Evolutionary conservation across 2,113 vertebrate genomes (phyloP).

Genomic region (Lophotis ruficrista): DNA sequence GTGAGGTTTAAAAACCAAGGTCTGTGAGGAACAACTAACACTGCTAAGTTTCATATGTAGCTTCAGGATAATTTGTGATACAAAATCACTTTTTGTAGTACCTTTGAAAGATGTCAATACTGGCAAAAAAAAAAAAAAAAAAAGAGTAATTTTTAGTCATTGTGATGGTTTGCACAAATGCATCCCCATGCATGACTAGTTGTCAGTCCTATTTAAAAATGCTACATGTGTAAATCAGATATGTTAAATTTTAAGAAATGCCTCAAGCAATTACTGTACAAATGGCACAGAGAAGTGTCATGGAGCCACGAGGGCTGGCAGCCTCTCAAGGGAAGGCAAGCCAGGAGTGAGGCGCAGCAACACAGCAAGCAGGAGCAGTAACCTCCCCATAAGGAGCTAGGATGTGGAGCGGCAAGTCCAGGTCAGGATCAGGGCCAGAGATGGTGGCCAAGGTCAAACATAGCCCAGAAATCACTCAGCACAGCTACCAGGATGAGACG

Average conservation of each 20-base stretch:
- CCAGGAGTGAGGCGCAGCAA: accelerated
- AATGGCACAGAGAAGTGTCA: neutral
- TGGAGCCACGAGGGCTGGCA: neutral
- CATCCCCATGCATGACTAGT: neutral
- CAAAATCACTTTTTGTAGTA: neutral
- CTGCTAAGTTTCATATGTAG: neutral
- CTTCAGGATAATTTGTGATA: neutral
- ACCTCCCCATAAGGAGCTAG: neutral
- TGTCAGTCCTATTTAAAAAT: neutral
- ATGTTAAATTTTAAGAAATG: neutral
- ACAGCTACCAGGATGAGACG: accelerated
- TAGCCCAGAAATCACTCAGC: neutral
- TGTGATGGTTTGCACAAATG: neutral
- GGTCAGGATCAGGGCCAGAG: neutral
- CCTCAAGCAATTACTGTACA: neutral
- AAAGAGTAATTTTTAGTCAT: neutral
- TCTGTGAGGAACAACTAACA: neutral
- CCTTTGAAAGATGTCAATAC: neutral
- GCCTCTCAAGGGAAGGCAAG: neutral
- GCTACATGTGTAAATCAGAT: neutral
- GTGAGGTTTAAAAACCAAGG: neutral
- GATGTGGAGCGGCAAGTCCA: neutral
- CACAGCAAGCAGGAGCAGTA: neutral
- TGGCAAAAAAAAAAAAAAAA: neutral
- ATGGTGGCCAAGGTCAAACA: neutral